These are phyloP conservation scores for Rhizomys pruinosus DNA, from an alignment of 2,113 vertebrate species.

Conservation along the genomic window DNA sequence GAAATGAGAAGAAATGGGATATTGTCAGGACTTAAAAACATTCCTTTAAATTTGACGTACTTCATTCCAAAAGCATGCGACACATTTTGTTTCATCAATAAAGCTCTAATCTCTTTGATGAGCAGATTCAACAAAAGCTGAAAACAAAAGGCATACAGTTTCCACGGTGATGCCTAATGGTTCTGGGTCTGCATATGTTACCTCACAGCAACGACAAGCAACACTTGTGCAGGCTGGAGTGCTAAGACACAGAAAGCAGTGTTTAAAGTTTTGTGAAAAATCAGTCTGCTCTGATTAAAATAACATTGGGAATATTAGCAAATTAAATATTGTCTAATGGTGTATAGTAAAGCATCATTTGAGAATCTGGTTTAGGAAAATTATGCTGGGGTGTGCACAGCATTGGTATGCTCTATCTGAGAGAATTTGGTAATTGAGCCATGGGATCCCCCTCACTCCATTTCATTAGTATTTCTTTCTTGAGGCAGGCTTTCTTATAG, in stretches of 20 bases:
- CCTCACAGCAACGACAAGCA: conserved; percentile 63
- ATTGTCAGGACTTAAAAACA: conserved; percentile 59
- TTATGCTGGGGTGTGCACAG: too few species aligned
- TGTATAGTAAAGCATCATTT: conserved; percentile 19
- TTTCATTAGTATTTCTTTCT: not conserved
- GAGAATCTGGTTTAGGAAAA: not conserved
- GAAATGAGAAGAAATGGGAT: conserved; percentile 49
- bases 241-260: conserved; percentile 60
- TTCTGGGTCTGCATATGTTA: conserved; percentile 64
- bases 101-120: conserved; percentile 69
- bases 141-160: conserved; percentile 77
- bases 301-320: conserved; percentile 48
- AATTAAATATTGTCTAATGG: conserved; percentile 52
- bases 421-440: not conserved
- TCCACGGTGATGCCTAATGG: conserved; percentile 77
- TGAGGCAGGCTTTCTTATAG: not conserved
- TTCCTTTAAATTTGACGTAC: conserved; percentile 65
- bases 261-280: conserved; percentile 52
- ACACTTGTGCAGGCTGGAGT: conserved; percentile 60
- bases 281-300: conserved; percentile 66
- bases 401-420: not conserved
- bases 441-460: not conserved
- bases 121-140: conserved; percentile 58
- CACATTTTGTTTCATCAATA: conserved; percentile 63
- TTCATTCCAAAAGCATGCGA: conserved; percentile 64